Conservation (phyloP, 1,140 invertebrate species). For the Drosophila sucinea region DNA sequence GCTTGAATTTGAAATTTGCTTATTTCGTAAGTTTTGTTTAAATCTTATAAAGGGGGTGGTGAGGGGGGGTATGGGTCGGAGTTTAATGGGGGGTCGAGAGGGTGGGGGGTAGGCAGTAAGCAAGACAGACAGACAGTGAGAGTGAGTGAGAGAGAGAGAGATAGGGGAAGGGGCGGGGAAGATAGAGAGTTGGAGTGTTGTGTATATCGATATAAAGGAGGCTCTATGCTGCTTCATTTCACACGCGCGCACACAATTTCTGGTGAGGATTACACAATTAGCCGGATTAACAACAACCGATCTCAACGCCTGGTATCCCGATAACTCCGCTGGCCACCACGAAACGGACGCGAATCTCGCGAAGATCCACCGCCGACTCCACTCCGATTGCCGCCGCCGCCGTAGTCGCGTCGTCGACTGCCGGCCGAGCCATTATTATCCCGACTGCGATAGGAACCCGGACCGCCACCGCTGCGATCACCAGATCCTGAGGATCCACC, state of each 20-base stretch:
- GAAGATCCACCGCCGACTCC: conserved; percentile 58
- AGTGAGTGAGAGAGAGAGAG: conserved; percentile 6
- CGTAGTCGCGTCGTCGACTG: conserved; percentile 70
- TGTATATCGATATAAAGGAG: conserved; percentile 61
- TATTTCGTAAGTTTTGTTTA: conserved; percentile 74
- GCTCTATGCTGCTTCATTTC: conserved; percentile 30
- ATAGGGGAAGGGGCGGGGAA: conserved; percentile 28
- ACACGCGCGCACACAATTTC: conserved; percentile 41
- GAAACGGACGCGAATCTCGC: conserved; percentile 69
- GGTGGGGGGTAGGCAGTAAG: conserved; percentile 20
- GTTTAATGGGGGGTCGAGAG: not conserved
- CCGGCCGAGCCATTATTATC: conserved; percentile 70
- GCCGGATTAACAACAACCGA: conserved; percentile 47
- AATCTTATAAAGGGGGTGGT: conserved; percentile 48
- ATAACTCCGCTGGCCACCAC: conserved; percentile 75
- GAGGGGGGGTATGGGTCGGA: not conserved
- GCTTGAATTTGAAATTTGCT: conserved; percentile 67
- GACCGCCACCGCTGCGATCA: conserved; percentile 33
- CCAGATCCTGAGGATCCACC: conserved; percentile 33
- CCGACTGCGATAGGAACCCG: conserved; percentile 59
- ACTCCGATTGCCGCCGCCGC: conserved; percentile 47
- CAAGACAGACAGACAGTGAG: conserved; percentile 44
- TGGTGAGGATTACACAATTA: conserved; percentile 62
- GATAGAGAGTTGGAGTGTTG: conserved; percentile 58
- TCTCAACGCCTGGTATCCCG: conserved; percentile 66